A percentile compares a stretch with the other conserved stretches of the same genome.
phyloP scores from a whole-genome alignment of 2,797 vertebrate species.

The Pseudopleuronectes americanus region DNA sequence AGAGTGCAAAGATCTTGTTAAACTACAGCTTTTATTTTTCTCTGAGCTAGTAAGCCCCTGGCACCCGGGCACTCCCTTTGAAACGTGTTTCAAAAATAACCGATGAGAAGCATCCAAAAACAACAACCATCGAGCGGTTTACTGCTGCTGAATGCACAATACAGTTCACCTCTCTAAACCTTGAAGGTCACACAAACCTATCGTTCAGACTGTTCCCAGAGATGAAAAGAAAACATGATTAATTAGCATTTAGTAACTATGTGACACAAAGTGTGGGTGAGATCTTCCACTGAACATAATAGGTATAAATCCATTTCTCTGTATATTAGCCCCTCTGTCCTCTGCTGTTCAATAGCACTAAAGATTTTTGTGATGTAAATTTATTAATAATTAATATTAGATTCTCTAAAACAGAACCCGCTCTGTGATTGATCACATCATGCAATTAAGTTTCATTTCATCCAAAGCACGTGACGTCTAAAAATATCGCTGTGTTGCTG shows the following conservation, averaged over 20 bases:
- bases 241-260: conserved; percentile 24
- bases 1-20: conserved; percentile 32
- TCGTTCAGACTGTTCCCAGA: conserved; percentile 7
- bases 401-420: no score
- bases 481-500: conserved; percentile 22
- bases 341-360: neutral
- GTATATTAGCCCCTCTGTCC: conserved; percentile 4
- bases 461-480: neutral
- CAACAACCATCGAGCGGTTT: neutral
- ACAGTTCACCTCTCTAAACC: neutral
- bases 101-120: conserved; percentile 5
- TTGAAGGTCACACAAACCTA: conserved; percentile 2
- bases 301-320: conserved; percentile 13
- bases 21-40: conserved; percentile 34
- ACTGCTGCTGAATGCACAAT: neutral
- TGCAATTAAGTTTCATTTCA: neutral
- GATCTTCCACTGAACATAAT: conserved; percentile 5
- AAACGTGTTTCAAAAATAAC: conserved; percentile 21
- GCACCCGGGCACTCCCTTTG: neutral
- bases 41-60: neutral
- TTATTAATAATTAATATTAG: neutral
- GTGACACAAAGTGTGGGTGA: conserved; percentile 2
- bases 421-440: neutral
- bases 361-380: neutral
- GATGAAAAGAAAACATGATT: conserved; percentile 8